Evolutionary conservation across 2,797 vertebrate species (phyloP).

Genomic region (Poecilia gillii): DNA sequence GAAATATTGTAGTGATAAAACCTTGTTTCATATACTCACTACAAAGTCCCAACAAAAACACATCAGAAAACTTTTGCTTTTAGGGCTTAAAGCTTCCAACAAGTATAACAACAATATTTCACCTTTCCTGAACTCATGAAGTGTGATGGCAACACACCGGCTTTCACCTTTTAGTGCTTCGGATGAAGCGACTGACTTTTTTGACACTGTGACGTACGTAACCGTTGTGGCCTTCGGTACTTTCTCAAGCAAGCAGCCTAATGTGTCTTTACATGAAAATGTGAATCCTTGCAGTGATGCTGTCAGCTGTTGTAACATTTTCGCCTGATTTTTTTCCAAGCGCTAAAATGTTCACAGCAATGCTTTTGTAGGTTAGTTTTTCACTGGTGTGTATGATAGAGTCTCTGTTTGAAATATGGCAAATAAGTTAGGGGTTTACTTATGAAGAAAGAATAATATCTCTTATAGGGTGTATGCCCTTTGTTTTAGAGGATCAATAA

Average conservation of each 20-base stretch:
- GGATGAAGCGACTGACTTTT: neutral
- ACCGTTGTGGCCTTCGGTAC: neutral
- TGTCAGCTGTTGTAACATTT: constrained; percentile 1
- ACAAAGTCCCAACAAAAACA: neutral
- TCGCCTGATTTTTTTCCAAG: too few relatives aligned
- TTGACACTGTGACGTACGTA: neutral
- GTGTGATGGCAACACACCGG: neutral
- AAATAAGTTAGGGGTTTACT: neutral
- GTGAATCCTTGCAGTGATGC: neutral
- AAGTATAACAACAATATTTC: neutral
- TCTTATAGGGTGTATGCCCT: neutral
- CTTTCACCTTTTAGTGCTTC: neutral
- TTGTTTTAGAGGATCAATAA: constrained; percentile 5
- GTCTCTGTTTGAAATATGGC: neutral
- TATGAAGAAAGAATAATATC: neutral
- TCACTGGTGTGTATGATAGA: neutral
- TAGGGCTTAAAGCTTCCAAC: neutral
- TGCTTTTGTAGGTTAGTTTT: neutral
- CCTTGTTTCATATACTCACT: neutral
- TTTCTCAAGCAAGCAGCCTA: neutral
- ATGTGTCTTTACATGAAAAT: neutral
- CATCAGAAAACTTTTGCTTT: neutral
- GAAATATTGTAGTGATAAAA: neutral
- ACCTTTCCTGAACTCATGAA: neutral
- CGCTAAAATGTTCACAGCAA: neutral